Conservation (phyloP, 1,140 invertebrate species). For the Lanistes nyassanus region DNA sequence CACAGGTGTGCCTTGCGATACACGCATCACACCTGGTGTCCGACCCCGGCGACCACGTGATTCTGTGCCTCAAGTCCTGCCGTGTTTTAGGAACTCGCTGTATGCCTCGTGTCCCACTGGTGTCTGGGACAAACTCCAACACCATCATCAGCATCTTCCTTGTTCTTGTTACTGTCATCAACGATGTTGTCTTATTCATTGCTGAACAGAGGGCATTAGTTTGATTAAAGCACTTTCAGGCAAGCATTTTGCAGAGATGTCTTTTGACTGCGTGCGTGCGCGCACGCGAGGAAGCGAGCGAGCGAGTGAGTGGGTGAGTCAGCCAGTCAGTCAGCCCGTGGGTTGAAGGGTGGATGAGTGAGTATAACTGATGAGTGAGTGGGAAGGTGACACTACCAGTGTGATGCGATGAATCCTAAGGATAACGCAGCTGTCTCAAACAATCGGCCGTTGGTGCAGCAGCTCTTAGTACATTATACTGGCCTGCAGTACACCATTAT, state of each 20-base stretch:
- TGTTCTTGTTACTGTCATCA: background rate
- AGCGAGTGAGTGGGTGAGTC: background rate
- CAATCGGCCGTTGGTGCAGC: background rate
- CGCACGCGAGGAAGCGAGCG: background rate
- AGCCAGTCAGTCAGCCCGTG: background rate
- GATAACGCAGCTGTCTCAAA: background rate
- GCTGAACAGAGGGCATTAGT: background rate
- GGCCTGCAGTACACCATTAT: background rate
- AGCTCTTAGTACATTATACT: background rate
- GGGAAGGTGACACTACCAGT: background rate
- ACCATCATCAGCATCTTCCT: background rate
- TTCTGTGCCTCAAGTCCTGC: no score
- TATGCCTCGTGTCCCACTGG: background rate
- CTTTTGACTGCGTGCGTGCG: background rate
- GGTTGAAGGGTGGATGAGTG: background rate
- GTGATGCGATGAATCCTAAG: background rate
- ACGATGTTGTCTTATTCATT: background rate
- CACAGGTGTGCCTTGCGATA: no score
- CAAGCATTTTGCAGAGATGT: background rate
- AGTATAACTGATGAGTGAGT: background rate
- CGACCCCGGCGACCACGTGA: no score
- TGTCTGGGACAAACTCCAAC: constrained; percentile 2
- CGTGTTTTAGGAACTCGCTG: background rate
- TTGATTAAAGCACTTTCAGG: background rate
- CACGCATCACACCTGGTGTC: no score